Base-by-base conservation (phyloP, 2,113 vertebrate species). In the Noctilio leporinus region DNA sequence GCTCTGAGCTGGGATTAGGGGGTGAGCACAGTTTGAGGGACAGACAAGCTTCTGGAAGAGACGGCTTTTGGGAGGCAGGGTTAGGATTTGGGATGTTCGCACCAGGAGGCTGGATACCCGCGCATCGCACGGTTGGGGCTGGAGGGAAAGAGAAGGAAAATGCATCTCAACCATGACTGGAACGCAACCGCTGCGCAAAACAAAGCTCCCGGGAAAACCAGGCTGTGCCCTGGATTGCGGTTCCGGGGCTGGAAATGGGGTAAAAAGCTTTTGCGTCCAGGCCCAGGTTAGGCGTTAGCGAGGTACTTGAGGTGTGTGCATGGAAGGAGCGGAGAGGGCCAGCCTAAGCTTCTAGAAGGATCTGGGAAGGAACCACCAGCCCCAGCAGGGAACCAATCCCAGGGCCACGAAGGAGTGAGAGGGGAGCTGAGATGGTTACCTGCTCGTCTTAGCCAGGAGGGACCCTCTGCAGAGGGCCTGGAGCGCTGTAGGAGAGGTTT, bases 171-270 rank as follows among this genome's bases (percentile, higher is more conserved):
- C 92, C 93, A 95, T 90, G 97, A 89, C 59, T 95, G 97, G 96
- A 97, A 97, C 96, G 97, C 81, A 86, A 93, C 95, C 94, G 94
- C 84, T 92, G 88, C 95, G 97, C 95, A 97, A 97, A 96, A 96
- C 94, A 87, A 97, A 97, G 96, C 97, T 92, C 97, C 96, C 96
- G 95, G 96, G 97, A 97, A 97, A 96, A 94, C 92, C 86, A 85
- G 64, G 72, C 89, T 49, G 28, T 28, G 77, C 65, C 95, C 90
- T 95, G 87, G 57, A 89, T 87, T 78, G 92, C 92, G 95, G 95
- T 89, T 95, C 95, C 95, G 94, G 93, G 94, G 88, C 75, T 87
- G 51, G 70, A 81, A 93, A 96, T 47, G 65, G 93, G 93, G 96
- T 93, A 96, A 88, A 92, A 77, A 69, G 75, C 65, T 96, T 86